Evolutionary conservation across 2,113 vertebrate genomes (phyloP).

Genomic region (Dipodomys spectabilis): DNA sequence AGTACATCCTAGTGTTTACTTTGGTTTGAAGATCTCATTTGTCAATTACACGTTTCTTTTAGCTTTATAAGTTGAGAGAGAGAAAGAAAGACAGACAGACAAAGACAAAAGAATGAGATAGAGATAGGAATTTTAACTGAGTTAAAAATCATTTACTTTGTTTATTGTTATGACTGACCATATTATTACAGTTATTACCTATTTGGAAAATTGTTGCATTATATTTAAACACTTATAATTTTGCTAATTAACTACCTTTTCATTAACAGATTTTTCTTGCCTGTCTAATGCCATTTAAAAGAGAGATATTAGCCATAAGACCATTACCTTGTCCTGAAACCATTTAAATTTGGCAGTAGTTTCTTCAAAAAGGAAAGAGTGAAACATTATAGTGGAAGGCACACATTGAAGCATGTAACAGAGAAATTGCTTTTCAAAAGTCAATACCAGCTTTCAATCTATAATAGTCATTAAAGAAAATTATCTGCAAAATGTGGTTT

Average conservation of each 20-base stretch:
- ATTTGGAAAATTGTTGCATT: conserved; percentile 17
- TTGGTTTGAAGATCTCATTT: conserved; percentile 37
- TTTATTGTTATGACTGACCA: neutral
- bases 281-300: conserved; percentile 48
- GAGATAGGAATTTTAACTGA: neutral
- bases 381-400: neutral
- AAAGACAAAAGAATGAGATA: neutral
- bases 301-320: conserved; percentile 24
- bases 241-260: conserved; percentile 15
- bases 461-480: conserved; percentile 75
- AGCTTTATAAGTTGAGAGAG: conserved; percentile 1
- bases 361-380: conserved; percentile 67
- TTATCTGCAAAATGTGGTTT: conserved; percentile 70
- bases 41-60: neutral
- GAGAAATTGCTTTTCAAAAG: conserved; percentile 57
- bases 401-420: neutral
- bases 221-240: conserved; percentile 13
- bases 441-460: conserved; percentile 63
- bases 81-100: neutral
- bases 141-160: conserved; percentile 1
- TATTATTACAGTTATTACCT: conserved; percentile 15
- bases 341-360: conserved; percentile 44
- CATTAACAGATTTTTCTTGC: conserved; percentile 28
- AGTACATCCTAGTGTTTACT: conserved; percentile 9
- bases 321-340: conserved; percentile 61